Evolutionary conservation across 2,888 invertebrate genomes (phyloP).

Genomic region (Thera britannica): DNA sequence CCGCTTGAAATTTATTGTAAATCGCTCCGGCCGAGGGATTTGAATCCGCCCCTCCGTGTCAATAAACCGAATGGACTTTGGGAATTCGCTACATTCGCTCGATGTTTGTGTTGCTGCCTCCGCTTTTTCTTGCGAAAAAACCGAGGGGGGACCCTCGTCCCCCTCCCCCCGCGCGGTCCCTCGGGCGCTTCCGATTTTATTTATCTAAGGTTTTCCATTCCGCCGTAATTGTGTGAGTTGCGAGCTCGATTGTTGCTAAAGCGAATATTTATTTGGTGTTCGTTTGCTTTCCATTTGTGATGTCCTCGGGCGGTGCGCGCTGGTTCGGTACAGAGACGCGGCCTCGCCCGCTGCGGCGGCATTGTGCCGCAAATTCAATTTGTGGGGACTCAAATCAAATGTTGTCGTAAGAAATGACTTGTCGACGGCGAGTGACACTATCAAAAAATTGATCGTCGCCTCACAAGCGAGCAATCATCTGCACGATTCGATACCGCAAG

Average conservation of each 20-base stretch:
- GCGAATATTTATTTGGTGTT: constrained; percentile 82
- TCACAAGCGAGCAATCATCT: constrained; percentile 39
- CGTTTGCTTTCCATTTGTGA: constrained; percentile 71
- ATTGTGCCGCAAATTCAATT: constrained; percentile 80
- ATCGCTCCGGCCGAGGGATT: constrained; percentile 74
- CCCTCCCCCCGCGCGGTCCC: constrained; percentile 44
- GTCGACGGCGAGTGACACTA: constrained; percentile 76
- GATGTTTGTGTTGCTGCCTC: constrained; percentile 77
- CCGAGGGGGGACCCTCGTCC: constrained; percentile 26
- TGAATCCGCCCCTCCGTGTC: constrained; percentile 68
- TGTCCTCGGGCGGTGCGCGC: constrained; percentile 39
- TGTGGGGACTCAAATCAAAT: constrained; percentile 76
- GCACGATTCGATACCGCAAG: constrained; percentile 7
- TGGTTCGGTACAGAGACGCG: constrained; percentile 20
- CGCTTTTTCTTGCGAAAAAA: constrained; percentile 73
- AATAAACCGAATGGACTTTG: constrained; percentile 81
- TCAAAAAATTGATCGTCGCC: constrained; percentile 79
- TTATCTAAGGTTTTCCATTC: constrained; percentile 83
- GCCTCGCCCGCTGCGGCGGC: constrained; percentile 45
- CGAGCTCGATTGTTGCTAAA: constrained; percentile 79
- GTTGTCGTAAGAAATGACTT: constrained; percentile 78
- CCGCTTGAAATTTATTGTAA: constrained; percentile 82
- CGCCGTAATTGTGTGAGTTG: constrained; percentile 81
- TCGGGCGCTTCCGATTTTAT: constrained; percentile 77
- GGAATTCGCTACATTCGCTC: constrained; percentile 80